Percentiles rank a stretch among this genome's conserved stretches.
phyloP scores from a whole-genome alignment of 2,113 vertebrate genomes.

The Herpailurus yagouaroundi region DNA sequence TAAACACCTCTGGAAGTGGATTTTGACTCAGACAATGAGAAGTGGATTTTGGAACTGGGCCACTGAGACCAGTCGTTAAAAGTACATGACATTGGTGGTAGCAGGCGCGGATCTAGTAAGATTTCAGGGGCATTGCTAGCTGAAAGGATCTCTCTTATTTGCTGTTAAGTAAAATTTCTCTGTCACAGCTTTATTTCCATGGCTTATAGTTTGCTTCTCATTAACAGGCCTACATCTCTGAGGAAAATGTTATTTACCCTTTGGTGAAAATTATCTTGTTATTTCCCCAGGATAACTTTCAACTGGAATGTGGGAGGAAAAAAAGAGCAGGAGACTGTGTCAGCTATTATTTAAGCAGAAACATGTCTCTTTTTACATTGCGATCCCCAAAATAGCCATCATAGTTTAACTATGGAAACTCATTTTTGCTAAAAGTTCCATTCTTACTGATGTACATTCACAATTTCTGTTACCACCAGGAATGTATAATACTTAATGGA shows the following conservation, averaged over 20 bases:
- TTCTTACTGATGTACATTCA: background rate
- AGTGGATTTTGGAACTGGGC: conserved; percentile 58
- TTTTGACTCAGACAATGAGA: conserved; percentile 27
- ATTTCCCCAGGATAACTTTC: conserved; percentile 17
- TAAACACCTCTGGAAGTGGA: conserved; percentile 58
- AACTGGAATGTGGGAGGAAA: background rate
- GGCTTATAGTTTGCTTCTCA: background rate
- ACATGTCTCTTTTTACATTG: background rate
- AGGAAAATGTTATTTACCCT: background rate
- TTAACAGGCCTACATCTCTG: background rate
- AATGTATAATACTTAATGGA: background rate
- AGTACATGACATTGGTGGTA: background rate
- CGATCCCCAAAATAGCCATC: background rate
- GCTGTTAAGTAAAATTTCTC: background rate
- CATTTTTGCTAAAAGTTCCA: background rate
- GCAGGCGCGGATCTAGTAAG: background rate
- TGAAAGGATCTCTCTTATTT: background rate
- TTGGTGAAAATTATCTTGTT: background rate
- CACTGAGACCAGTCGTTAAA: background rate
- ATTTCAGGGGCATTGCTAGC: background rate
- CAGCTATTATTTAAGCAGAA: conserved; percentile 1
- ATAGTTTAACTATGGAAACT: background rate
- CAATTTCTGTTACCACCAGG: background rate
- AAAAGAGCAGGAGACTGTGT: background rate
- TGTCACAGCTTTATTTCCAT: background rate